A percentile compares a stretch with the other conserved stretches of the same genome.
Evolutionary conservation across 2,113 vertebrate genomes (phyloP).

Genomic region (Apodemus speciosus): DNA sequence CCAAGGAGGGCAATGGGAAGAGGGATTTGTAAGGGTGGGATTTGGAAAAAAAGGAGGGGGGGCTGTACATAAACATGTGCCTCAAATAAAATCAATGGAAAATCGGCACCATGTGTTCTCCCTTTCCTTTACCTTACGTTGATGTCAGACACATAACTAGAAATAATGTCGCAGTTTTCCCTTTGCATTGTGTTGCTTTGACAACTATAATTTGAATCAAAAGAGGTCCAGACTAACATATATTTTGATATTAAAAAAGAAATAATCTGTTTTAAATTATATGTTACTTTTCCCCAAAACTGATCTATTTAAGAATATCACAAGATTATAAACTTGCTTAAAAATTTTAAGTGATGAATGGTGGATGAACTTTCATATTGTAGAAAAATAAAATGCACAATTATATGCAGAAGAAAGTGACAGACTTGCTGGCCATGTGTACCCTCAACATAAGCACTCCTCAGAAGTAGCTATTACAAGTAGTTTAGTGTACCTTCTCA

Average conservation of each 20-base stretch:
- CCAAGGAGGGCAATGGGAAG: no score
- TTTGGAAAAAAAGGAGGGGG: no score
- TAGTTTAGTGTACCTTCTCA: neutral
- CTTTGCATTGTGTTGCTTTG: no score
- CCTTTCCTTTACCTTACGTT: neutral
- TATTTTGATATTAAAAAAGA: no score
- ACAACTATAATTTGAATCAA: no score
- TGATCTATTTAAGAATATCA: neutral
- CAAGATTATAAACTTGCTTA: neutral
- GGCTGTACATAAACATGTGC: neutral
- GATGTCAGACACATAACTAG: slow-evolving; percentile 18
- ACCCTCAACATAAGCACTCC: neutral
- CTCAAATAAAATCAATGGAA: neutral
- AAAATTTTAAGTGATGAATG: neutral
- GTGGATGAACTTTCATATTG: neutral
- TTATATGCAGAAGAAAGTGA: neutral
- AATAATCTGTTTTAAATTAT: slow-evolving; percentile 16
- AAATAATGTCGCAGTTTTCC: no score
- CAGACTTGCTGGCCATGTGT: neutral
- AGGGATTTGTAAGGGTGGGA: no score
- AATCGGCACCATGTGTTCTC: neutral
- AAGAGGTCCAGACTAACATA: no score
- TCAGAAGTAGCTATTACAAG: neutral
- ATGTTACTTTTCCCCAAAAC: neutral
- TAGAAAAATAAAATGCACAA: neutral